Conservation (phyloP, 2,797 vertebrate species). For the Enteromius afrohamiltoni region DNA sequence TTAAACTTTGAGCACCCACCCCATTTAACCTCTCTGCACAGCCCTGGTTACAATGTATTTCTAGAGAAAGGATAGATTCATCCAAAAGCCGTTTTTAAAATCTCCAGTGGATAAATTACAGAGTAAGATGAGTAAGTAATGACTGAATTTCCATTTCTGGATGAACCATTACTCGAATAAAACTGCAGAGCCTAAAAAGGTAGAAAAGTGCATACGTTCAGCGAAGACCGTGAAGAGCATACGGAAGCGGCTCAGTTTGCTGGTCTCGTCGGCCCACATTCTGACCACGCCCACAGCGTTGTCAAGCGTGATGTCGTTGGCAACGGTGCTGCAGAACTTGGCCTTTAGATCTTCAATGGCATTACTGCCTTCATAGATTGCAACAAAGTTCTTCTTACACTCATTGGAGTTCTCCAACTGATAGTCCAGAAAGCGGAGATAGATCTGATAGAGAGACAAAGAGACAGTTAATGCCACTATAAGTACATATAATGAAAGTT, state of each 20-base stretch:
- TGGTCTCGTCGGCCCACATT: constrained; percentile 95
- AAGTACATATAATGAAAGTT: not conserved
- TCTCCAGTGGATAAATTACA: not conserved
- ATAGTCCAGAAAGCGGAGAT: constrained; percentile 92
- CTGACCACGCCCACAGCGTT: constrained; percentile 87
- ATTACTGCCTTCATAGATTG: constrained; percentile 93
- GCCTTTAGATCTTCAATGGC: constrained; percentile 94
- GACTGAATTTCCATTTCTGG: not conserved
- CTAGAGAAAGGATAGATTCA: not conserved
- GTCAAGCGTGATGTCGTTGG: constrained; percentile 89
- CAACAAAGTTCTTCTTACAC: constrained; percentile 96
- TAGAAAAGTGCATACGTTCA: constrained; percentile 82
- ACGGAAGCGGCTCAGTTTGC: constrained; percentile 90
- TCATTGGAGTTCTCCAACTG: constrained; percentile 98
- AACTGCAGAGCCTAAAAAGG: not conserved
- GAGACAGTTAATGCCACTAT: not conserved
- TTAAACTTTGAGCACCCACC: no score
- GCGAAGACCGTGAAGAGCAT: constrained; percentile 93
- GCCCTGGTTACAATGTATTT: not conserved
- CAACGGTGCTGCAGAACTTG: constrained; percentile 96
- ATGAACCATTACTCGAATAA: not conserved
- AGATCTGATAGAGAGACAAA: constrained; percentile 79
- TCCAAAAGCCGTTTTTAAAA: not conserved
- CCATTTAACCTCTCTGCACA: no score
- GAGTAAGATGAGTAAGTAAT: not conserved